Conservation (phyloP, 2,113 vertebrate species). For the Microtus oregoni region DNA sequence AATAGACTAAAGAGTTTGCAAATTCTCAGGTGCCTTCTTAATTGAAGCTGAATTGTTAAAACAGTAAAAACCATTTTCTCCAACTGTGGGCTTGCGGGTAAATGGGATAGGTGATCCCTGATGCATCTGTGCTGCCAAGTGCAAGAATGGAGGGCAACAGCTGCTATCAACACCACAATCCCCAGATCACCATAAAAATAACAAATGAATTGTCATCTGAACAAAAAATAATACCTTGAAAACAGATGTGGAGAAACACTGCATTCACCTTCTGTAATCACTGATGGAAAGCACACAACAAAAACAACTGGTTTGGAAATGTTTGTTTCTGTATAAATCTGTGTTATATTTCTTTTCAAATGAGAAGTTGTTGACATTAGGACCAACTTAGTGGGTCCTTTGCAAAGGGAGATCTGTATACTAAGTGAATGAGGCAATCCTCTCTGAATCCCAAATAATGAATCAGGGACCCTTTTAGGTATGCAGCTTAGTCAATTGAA, state of each 20-base stretch:
- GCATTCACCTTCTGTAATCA: slow-evolving; percentile 72
- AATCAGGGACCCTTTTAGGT: slow-evolving; percentile 59
- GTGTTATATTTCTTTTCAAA: neutral
- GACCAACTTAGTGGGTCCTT: neutral
- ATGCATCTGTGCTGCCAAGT: slow-evolving; percentile 84
- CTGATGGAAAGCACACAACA: neutral
- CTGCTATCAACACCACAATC: slow-evolving; percentile 82
- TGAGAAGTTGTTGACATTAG: neutral
- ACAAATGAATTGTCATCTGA: slow-evolving; percentile 85
- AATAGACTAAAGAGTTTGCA: slow-evolving; percentile 84
- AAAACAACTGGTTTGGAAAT: slow-evolving; percentile 10
- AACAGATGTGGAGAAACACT: slow-evolving; percentile 63
- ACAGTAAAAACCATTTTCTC: slow-evolving; percentile 82
- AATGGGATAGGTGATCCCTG: slow-evolving; percentile 83
- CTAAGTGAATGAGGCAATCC: slow-evolving; percentile 28
- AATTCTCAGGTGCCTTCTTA: slow-evolving; percentile 85
- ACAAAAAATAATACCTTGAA: slow-evolving; percentile 75
- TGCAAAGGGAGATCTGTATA: slow-evolving; percentile 24
- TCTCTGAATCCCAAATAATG: slow-evolving; percentile 57
- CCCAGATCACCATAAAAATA: slow-evolving; percentile 84
- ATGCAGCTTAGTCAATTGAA: slow-evolving; percentile 61
- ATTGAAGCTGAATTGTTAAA: slow-evolving; percentile 85
- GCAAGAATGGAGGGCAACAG: slow-evolving; percentile 83
- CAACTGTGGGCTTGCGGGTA: slow-evolving; percentile 84
- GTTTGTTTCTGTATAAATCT: slow-evolving; percentile 39